phyloP scores from a whole-genome alignment of 2,888 invertebrate genomes.

The Podotricha telesiphe region DNA sequence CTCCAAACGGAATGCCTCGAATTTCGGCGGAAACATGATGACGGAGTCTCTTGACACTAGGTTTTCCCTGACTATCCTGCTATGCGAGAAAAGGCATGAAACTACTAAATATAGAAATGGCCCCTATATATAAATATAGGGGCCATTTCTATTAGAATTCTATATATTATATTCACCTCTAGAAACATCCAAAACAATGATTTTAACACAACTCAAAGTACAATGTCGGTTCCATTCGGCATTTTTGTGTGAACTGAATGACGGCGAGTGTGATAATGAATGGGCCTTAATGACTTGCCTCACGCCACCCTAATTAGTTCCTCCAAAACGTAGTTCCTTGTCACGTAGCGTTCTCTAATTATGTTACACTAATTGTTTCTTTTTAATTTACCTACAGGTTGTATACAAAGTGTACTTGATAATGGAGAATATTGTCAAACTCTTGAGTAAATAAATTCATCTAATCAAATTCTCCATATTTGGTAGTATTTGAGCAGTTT shows the following conservation, averaged over 20 bases:
- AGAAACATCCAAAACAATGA: background rate
- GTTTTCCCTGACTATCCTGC: too few species aligned
- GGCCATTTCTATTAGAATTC: too few species aligned
- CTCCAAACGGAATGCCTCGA: too few species aligned
- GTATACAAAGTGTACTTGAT: background rate
- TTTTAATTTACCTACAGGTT: constrained; percentile 42
- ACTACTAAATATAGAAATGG: too few species aligned
- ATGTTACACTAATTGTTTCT: constrained; percentile 44
- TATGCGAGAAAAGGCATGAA: too few species aligned
- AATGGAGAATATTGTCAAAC: background rate
- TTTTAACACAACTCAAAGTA: background rate
- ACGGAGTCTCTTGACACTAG: too few species aligned
- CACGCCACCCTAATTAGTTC: constrained; percentile 43
- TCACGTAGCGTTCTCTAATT: constrained; percentile 48
- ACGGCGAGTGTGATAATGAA: constrained; percentile 42
- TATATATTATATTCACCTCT: background rate
- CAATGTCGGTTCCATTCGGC: constrained; percentile 1
- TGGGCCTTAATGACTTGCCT: constrained; percentile 42
- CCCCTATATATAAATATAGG: too few species aligned
- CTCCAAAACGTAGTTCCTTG: constrained; percentile 59
- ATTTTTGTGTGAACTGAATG: constrained; percentile 27
- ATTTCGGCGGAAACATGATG: too few species aligned
- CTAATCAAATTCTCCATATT: too few species aligned
- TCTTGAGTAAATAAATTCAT: too few species aligned
- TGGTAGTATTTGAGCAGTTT: too few species aligned